Percentiles rank a stretch among this genome's conserved stretches.
Conservation (phyloP, 2,113 vertebrate species). For the Sebastes fasciatus region DNA sequence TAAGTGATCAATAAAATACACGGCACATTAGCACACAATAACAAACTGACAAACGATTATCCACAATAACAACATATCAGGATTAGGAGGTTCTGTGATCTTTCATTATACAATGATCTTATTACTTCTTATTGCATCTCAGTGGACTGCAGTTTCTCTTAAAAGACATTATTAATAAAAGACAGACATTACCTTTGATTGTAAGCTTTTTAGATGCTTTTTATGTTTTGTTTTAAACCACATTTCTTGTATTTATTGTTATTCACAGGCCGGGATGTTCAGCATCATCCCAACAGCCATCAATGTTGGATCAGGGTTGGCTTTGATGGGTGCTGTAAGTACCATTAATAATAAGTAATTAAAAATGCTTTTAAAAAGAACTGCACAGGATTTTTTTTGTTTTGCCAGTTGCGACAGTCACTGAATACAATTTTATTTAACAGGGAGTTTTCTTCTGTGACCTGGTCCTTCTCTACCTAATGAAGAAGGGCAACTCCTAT, state of each 20-base stretch:
- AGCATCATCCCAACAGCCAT: conserved; percentile 90
- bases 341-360: neutral
- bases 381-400: neutral
- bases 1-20: neutral
- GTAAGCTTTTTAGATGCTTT: neutral
- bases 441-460: conserved; percentile 93
- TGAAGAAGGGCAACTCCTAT: conserved; percentile 90
- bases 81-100: too few species aligned
- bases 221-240: neutral
- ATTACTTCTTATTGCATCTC: too few species aligned
- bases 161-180: neutral
- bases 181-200: neutral
- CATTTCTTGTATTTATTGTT: conserved; percentile 14
- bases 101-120: too few species aligned
- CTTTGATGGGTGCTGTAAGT: conserved; percentile 93
- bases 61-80: too few species aligned
- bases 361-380: neutral
- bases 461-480: conserved; percentile 89
- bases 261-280: conserved; percentile 90
- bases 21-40: neutral
- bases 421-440: conserved; percentile 14
- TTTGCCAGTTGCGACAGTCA: neutral
- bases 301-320: conserved; percentile 90
- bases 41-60: neutral
- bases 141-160: too few species aligned